Base-by-base conservation (phyloP, 2,113 vertebrate species). In the Microcebus griseorufus region DNA sequence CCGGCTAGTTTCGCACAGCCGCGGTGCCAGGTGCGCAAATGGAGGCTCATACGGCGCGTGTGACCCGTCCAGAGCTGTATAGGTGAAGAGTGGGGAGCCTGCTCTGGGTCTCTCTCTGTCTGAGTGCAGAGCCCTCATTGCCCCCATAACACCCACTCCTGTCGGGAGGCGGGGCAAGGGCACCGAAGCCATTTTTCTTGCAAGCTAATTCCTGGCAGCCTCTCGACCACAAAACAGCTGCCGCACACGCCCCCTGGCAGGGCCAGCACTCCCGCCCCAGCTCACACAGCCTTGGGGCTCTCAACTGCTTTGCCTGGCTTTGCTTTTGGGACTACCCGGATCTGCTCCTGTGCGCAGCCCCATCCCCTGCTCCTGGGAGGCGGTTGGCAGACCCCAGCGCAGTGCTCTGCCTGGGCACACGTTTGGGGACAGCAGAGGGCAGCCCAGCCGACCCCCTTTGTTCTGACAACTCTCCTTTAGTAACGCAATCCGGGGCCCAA, bases 271-370 rank as follows among this genome's bases (percentile, higher is more conserved):
- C 37, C 22, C 6, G 42, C 29, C 45, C 22, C 5, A 14, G 32
- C 9, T 17, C 16, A 3, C 23, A 45, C 16, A 8, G 27, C 48
- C 17, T 2, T 0, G 3, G 37, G 29, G 5, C 16, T 27, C 37
- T 17, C 2, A 2, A 67, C 20, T 13, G 20, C 65, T 51, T 51
- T 37, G 32, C 51, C 1, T 12, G 27, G 32, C 42, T 70, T n/a
- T 18, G 18, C 1, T 39, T 29, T 27, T 23, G 2, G 34, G 48
- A 34, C 12, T 53, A 0, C 0, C 0, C 0, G 0, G 22, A 6
- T 14, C 13, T 37, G 17, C 6, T 9, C 29, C 13, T 27, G 1
- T 29, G 32, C 3, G 1, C 0, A 0, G 0, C 14, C 9, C 37
- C 20, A 4, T 12, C 2, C 18, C 7, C 3, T 6, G 6, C 17